Evolutionary conservation across 2,113 vertebrate species (phyloP), one percentile per base, ranked within the genome.

Genomic region (Microtus pennsylvanicus): DNA sequence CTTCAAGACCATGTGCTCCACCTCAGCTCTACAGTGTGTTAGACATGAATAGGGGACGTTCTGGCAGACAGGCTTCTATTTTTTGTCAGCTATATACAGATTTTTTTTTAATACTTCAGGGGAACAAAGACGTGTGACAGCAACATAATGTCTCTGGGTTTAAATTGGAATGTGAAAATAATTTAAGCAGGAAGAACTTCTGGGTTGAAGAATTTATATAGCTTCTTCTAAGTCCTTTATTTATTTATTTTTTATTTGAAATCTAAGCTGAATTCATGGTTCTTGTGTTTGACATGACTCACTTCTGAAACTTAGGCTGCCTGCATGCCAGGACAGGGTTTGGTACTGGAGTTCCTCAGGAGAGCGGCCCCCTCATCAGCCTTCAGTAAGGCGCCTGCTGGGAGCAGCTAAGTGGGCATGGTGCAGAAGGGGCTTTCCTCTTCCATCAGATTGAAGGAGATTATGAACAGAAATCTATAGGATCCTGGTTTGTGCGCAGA

Each of bases 161-260:
- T 98, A 97, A 98, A 96, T 88, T 97, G 97, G 96, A 98, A 87
- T 96, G 96, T 96, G 91, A 96, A 98, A 98, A 90, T 96, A 97
- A 98, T 98, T 98, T 98, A 96, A 95, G 96, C 92, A 94, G 58
- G 21, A 97, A 85, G 96, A 90, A 97, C 96, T 96, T 97, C 63
- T 97, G 96, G 97, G 91, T 96, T 97, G 96, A 92, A 91, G 96
- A 97, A 96, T 94, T 96, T 97, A 76, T 95, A 78, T 91, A 96
- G 97, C 95, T 78, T 88, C 96, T 96, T 97, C 97, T 94, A 95
- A 87, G 90, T 96, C 95, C 90, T 97, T 92, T 61, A 67, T 33
- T 85, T 80, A 97, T 97, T 42, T 42, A 42, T 42, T 42, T 98
- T 97, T 55, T 55, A 96, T 94, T 92, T 97, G 89, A 97, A 92